These are phyloP conservation scores for Leuctra nigra DNA, from an alignment of 2,888 invertebrate species.

Conservation along the genomic window DNA sequence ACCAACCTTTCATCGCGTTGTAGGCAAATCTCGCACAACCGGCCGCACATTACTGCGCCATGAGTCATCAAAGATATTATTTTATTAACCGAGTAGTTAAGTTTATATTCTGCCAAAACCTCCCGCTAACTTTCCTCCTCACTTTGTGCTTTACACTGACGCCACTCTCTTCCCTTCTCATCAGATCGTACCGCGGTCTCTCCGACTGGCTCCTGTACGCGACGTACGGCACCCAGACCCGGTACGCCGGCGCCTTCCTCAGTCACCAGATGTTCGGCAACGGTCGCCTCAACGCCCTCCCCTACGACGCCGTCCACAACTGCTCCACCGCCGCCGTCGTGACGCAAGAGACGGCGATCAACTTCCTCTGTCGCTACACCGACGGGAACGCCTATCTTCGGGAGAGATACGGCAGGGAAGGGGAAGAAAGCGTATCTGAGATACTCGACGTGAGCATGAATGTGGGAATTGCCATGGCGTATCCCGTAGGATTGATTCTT, in stretches of 20 bases:
- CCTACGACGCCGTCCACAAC: constrained; percentile 47
- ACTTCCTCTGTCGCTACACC: constrained; percentile 55
- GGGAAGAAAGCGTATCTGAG: constrained; percentile 49
- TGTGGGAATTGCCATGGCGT: constrained; percentile 74
- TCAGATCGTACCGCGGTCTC: constrained; percentile 66
- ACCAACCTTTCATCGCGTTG: no score
- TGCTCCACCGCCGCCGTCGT: constrained; percentile 48
- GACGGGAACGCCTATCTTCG: constrained; percentile 65
- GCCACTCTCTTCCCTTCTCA: background rate
- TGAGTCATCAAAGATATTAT: no score
- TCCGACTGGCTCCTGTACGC: constrained; percentile 77
- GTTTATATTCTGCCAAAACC: no score
- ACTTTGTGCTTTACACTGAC: no score
- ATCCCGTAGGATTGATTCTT: constrained; percentile 71
- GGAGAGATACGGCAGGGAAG: constrained; percentile 58
- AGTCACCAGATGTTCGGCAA: constrained; percentile 59
- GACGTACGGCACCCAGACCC: constrained; percentile 69
- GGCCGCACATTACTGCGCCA: no score
- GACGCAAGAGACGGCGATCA: constrained; percentile 40
- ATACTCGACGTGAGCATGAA: constrained; percentile 68
- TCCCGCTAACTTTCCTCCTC: no score
- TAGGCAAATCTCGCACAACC: no score
- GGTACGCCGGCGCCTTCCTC: constrained; percentile 71
- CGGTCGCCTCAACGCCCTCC: constrained; percentile 42
- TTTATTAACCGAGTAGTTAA: no score